These are phyloP conservation scores for Sebastes steindachneri DNA, from an alignment of 2,797 vertebrate genomes.

Conservation along the genomic window DNA sequence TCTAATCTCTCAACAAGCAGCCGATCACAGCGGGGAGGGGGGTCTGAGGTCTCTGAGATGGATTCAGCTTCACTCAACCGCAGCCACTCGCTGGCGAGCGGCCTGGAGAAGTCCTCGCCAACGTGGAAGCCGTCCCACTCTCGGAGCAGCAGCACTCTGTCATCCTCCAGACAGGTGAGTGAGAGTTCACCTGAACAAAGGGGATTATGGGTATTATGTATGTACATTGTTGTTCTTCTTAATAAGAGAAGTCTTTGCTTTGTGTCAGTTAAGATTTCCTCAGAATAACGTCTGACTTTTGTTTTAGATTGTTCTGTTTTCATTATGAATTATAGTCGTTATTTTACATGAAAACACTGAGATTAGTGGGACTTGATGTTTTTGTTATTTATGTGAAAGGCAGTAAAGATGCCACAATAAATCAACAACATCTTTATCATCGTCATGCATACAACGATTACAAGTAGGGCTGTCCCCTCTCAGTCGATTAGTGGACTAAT, in stretches of 20 bases:
- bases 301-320: not conserved
- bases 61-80: constrained; percentile 70
- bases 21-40: not conserved
- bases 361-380: too few species aligned
- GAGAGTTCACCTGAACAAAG: constrained; percentile 62
- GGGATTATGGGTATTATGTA: not conserved
- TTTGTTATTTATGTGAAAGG: too few species aligned
- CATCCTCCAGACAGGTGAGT: constrained; percentile 89
- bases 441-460: too few species aligned
- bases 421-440: too few species aligned
- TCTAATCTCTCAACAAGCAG: not conserved
- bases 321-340: not conserved
- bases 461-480: too few species aligned
- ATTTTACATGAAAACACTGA: not conserved
- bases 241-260: not conserved
- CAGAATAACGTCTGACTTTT: not conserved
- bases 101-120: constrained; percentile 83
- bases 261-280: not conserved
- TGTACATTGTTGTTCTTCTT: not conserved
- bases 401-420: too few species aligned
- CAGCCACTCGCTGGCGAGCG: constrained; percentile 82
- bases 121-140: constrained; percentile 83
- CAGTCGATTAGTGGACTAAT: too few species aligned
- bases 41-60: constrained; percentile 62
- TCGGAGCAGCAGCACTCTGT: constrained; percentile 88